Percentiles rank a stretch among this genome's conserved stretches.
Evolutionary conservation across 2,888 invertebrate species (phyloP).

Genomic region (Chrysodeixis includens): DNA sequence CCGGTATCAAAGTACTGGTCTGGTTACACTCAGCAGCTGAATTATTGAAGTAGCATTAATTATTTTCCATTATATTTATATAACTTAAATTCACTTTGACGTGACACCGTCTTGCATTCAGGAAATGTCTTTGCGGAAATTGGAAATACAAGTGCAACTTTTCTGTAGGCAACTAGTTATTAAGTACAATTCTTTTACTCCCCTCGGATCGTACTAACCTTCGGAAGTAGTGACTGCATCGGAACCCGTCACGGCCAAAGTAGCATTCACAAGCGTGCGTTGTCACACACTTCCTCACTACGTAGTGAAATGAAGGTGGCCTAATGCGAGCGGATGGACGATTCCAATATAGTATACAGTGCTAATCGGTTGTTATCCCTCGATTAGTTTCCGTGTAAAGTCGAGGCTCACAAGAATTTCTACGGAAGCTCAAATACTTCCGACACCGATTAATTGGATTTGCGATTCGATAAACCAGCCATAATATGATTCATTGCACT

Average conservation of each 20-base stretch:
- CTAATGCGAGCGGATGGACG: conserved; percentile 46
- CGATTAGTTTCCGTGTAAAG: conserved; percentile 68
- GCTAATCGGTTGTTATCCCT: conserved; percentile 59
- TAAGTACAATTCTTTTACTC: conserved; percentile 17
- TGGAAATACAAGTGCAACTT: conserved; percentile 42
- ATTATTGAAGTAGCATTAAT: conserved; percentile 67
- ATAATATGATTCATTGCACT: conserved; percentile 70
- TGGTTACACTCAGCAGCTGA: conserved; percentile 64
- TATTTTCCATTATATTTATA: conserved; percentile 51
- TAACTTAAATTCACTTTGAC: conserved; percentile 47
- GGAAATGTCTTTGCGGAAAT: conserved; percentile 52
- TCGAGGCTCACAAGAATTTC: conserved; percentile 70
- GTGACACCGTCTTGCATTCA: conserved; percentile 35
- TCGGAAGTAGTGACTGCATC: conserved; percentile 44
- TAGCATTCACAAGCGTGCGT: conserved; percentile 36
- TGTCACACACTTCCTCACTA: conserved; percentile 54
- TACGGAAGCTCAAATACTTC: conserved; percentile 76
- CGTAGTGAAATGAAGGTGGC: conserved; percentile 51
- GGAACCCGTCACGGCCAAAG: conserved; percentile 48
- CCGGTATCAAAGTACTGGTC: conserved; percentile 72
- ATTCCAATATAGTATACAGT: conserved; percentile 43
- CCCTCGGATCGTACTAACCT: conserved; percentile 46
- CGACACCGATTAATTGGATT: conserved; percentile 73
- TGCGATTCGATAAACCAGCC: conserved; percentile 62
- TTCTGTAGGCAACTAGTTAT: conserved; percentile 16